phyloP scores from a whole-genome alignment of 2,888 invertebrate genomes.

The Sarcophaga caerulescens region DNA sequence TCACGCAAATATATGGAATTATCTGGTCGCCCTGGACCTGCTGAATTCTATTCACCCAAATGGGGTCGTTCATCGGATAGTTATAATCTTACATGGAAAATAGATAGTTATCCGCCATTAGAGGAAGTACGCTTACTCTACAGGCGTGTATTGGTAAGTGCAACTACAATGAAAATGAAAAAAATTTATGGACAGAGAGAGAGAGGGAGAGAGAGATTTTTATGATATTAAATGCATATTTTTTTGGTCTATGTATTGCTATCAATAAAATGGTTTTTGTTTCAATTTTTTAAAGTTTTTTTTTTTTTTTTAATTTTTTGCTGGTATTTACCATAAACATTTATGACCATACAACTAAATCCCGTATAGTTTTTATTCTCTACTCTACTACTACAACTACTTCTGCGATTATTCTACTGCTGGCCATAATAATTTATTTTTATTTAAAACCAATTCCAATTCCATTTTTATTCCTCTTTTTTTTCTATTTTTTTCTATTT shows the following conservation, averaged over 20 bases:
- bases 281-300: neutral
- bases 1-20: slow-evolving; percentile 87
- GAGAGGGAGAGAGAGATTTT: slow-evolving; percentile 6
- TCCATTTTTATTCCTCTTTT: slow-evolving; percentile 17
- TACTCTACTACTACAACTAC: no score
- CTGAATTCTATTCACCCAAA: slow-evolving; percentile 86
- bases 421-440: slow-evolving; percentile 48
- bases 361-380: slow-evolving; percentile 37
- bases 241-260: neutral
- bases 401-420: neutral
- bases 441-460: slow-evolving; percentile 38
- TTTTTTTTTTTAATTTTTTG: slow-evolving; percentile 15
- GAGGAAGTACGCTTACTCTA: slow-evolving; percentile 87
- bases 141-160: slow-evolving; percentile 85
- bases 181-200: slow-evolving; percentile 15
- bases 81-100: slow-evolving; percentile 87
- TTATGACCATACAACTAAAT: slow-evolving; percentile 59
- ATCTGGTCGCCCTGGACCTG: slow-evolving; percentile 87
- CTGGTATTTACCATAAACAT: slow-evolving; percentile 54
- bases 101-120: slow-evolving; percentile 88
- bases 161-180: slow-evolving; percentile 18
- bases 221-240: slow-evolving; percentile 7
- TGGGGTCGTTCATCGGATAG: slow-evolving; percentile 84
- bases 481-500: neutral
- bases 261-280: slow-evolving; percentile 36